Evolutionary conservation across 2,797 vertebrate genomes (phyloP).

Genomic region (Parambassis ranga): DNA sequence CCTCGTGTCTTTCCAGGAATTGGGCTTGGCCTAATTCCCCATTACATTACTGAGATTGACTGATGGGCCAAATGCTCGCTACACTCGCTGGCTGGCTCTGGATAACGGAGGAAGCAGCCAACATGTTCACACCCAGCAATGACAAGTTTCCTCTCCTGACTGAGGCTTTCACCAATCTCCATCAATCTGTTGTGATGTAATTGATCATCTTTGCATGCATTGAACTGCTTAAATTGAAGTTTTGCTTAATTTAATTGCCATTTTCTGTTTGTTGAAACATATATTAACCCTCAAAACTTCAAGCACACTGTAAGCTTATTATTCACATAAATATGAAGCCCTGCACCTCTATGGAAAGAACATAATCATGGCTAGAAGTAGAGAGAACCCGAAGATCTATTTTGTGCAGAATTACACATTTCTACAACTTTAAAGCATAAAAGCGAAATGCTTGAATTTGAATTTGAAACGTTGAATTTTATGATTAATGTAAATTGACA

Average conservation of each 20-base stretch:
- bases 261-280: background rate
- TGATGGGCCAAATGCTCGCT: slow-evolving; percentile 35
- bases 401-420: too few relatives aligned
- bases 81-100: slow-evolving; percentile 16
- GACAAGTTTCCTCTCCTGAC: background rate
- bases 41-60: slow-evolving; percentile 68
- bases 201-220: background rate
- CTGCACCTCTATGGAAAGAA: too few relatives aligned
- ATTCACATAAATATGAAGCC: too few relatives aligned
- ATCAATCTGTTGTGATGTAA: slow-evolving; percentile 3
- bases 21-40: slow-evolving; percentile 54
- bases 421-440: too few relatives aligned
- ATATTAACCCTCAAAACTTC: too few relatives aligned
- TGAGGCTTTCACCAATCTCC: slow-evolving; percentile 18
- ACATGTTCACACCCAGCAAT: background rate
- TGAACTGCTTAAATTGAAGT: background rate
- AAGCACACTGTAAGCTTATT: too few relatives aligned
- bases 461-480: too few relatives aligned
- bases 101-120: slow-evolving; percentile 13
- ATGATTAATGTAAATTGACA: too few relatives aligned
- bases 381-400: too few relatives aligned
- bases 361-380: too few relatives aligned
- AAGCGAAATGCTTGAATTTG: too few relatives aligned
- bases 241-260: background rate
- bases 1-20: slow-evolving; percentile 59